phyloP scores from a whole-genome alignment of 92 coral and sea anemone species.

The Paragorgia papillata region DNA sequence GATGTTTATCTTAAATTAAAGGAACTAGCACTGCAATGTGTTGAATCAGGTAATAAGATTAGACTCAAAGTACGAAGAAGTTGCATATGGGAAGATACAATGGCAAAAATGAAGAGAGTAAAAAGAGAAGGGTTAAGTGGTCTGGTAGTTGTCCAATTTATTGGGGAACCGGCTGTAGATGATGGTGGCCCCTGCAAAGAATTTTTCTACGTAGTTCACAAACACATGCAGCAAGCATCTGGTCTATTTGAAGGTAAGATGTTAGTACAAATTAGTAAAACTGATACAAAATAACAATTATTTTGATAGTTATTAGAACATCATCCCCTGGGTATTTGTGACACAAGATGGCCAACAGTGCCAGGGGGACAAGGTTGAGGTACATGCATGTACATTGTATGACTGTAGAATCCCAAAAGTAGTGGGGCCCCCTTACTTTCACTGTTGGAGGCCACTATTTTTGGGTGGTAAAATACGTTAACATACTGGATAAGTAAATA shows the following conservation, averaged over 20 bases:
- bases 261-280: no score
- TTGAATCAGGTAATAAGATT: slow-evolving; percentile 52
- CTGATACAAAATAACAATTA: no score
- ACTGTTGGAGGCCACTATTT: no score
- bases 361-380: no score
- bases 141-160: slow-evolving; percentile 54
- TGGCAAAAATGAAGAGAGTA: slow-evolving; percentile 53
- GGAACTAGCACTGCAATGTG: slow-evolving; percentile 45
- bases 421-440: no score
- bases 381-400: no score
- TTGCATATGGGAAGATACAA: slow-evolving; percentile 60
- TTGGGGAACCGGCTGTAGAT: slow-evolving; percentile 63
- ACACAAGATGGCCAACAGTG: no score
- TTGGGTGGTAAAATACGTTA: no score
- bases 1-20: slow-evolving; percentile 37
- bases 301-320: no score
- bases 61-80: slow-evolving; percentile 60
- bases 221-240: slow-evolving; percentile 59
- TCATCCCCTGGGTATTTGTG: no score
- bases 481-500: no score
- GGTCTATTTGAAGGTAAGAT: slow-evolving; percentile 60
- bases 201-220: slow-evolving; percentile 64
- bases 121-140: slow-evolving; percentile 50
- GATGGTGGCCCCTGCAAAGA: slow-evolving; percentile 66
- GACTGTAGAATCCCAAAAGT: no score